Percentiles rank a stretch among this genome's conserved stretches.
Conservation (phyloP, 2,888 invertebrate species). For the Caenorhabditis imperialis region DNA sequence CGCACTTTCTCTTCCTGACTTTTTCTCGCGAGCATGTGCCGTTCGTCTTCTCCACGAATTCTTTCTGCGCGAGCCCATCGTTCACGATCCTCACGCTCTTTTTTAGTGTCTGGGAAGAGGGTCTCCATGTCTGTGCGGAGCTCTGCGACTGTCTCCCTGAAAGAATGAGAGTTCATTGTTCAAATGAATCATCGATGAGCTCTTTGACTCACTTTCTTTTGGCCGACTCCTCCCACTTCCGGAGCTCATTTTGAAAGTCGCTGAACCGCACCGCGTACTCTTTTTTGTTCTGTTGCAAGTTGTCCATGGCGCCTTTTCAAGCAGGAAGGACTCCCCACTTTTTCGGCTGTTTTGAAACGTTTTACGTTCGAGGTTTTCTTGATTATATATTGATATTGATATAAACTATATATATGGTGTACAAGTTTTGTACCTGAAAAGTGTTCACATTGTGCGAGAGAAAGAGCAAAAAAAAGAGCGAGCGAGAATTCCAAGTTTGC, state of each 20-base stretch:
- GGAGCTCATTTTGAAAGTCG: constrained; percentile 20
- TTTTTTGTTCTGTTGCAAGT: constrained; percentile 6
- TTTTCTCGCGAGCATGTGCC: neutral
- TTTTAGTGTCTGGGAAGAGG: constrained; percentile 44
- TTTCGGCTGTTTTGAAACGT: no score
- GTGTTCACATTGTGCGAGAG: no score
- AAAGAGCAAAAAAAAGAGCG: no score
- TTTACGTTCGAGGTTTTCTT: no score
- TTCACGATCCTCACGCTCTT: constrained; percentile 51
- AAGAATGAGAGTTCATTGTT: neutral
- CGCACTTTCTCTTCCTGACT: constrained; percentile 29
- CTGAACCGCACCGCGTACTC: constrained; percentile 29
- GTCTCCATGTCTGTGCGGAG: constrained; percentile 22
- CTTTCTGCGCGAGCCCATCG: constrained; percentile 38
- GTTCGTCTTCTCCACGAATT: constrained; percentile 41
- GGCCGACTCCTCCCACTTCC: constrained; percentile 42
- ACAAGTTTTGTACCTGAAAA: no score
- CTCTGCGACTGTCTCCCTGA: constrained; percentile 11
- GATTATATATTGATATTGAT: no score
- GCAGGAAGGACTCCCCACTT: no score
- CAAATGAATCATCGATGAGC: no score
- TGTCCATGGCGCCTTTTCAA: no score
- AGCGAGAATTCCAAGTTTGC: no score
- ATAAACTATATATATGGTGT: no score
- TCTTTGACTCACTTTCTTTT: constrained; percentile 37